phyloP scores from a whole-genome alignment of 2,797 vertebrate species.

The Ispidina picta region DNA sequence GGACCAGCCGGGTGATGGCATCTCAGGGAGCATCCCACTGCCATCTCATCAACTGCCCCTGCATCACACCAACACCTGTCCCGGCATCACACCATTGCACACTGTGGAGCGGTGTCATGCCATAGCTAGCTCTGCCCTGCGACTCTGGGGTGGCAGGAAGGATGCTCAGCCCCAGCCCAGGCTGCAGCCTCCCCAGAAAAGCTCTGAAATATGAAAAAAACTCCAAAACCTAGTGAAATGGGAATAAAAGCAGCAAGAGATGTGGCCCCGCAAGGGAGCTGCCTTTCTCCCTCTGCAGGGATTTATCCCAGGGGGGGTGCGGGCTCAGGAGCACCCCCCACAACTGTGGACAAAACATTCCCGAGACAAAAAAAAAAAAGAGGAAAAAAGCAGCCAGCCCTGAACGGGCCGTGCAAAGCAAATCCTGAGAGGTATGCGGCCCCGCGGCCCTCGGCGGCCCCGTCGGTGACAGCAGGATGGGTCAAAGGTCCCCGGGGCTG shows the following conservation, averaged over 20 bases:
- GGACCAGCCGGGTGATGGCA: rapidly evolving
- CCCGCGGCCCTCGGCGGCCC: constrained; percentile 76
- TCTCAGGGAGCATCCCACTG: rapidly evolving
- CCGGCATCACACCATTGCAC: rapidly evolving
- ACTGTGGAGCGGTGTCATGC: rapidly evolving
- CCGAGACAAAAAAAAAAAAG: neutral
- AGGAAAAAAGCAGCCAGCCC: neutral
- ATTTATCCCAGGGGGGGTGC: neutral
- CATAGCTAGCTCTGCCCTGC: rapidly evolving
- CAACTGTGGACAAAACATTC: constrained; percentile 48
- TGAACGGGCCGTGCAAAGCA: constrained; percentile 58
- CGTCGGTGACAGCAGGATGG: constrained; percentile 82
- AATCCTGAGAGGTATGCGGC: constrained; percentile 81
- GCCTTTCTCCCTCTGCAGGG: neutral
- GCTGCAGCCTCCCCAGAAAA: neutral
- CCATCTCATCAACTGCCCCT: rapidly evolving
- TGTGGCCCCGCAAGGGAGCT: neutral
- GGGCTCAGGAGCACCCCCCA: neutral
- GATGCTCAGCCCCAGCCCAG: neutral
- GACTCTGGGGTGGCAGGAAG: neutral
- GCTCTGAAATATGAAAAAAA: neutral
- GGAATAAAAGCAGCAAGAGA: constrained; percentile 10
- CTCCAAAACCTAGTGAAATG: neutral
- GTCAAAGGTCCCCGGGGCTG: constrained; percentile 81
- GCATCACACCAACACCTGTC: neutral